Percentiles rank a stretch among this genome's conserved stretches.
These are phyloP conservation scores for Ostrea edulis DNA, from an alignment of 1,140 invertebrate genomes.

Conservation along the genomic window DNA sequence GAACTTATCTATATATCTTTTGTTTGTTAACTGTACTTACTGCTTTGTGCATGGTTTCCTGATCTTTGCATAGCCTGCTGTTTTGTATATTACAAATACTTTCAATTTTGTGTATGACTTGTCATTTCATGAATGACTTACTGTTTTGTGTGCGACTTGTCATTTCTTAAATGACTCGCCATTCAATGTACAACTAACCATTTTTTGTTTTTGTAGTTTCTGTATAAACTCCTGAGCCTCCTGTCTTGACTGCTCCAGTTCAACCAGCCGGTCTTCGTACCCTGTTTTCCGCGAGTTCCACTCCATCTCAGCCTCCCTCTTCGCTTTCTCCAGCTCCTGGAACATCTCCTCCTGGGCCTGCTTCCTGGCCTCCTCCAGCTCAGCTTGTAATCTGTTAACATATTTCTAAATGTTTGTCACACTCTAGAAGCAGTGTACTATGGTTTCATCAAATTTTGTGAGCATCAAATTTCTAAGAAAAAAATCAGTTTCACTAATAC, in stretches of 20 bases:
- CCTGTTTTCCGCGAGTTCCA: conserved; percentile 64
- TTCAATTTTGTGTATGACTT: not conserved
- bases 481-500: too few relatives aligned
- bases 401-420: too few relatives aligned
- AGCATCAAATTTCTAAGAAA: too few relatives aligned
- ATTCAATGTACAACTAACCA: conserved; percentile 57
- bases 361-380: conserved; percentile 81
- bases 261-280: conserved; percentile 72
- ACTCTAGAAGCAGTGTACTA: too few relatives aligned
- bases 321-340: conserved; percentile 62
- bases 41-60: conserved; percentile 48
- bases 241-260: conserved; percentile 65
- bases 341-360: conserved; percentile 67
- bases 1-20: conserved; percentile 54
- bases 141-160: not conserved
- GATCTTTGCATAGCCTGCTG: too few relatives aligned
- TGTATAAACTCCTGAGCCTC: conserved; percentile 70
- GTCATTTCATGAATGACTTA: not conserved
- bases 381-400: conserved; percentile 66
- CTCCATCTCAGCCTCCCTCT: conserved; percentile 63
- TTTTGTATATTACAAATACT: not conserved
- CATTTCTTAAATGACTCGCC: not conserved
- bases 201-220: conserved; percentile 74
- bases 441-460: too few relatives aligned
- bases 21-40: conserved; percentile 70